phyloP scores from a whole-genome alignment of 2,888 invertebrate species.

The Calameuta pallipes region DNA sequence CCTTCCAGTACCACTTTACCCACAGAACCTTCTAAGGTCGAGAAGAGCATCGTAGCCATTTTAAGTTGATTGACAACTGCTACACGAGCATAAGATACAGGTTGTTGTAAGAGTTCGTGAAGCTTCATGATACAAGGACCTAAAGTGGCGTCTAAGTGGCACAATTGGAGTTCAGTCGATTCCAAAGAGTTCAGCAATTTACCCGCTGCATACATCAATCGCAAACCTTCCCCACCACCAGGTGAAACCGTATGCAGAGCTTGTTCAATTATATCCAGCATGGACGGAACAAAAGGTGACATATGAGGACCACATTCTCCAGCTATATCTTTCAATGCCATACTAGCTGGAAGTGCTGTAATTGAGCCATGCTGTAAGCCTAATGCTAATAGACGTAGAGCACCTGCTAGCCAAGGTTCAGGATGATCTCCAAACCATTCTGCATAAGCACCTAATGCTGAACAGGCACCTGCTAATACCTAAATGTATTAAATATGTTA shows the following conservation, averaged over 20 bases:
- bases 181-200: slow-evolving; percentile 78
- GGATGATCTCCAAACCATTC: slow-evolving; percentile 85
- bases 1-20: slow-evolving; percentile 59
- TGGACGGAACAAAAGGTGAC: slow-evolving; percentile 79
- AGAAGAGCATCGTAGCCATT: slow-evolving; percentile 76
- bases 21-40: slow-evolving; percentile 70
- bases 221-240: slow-evolving; percentile 76
- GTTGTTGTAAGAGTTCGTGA: slow-evolving; percentile 65
- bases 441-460: slow-evolving; percentile 78
- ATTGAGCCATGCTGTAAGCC: slow-evolving; percentile 73
- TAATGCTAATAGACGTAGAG: slow-evolving; percentile 76
- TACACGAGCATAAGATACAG: slow-evolving; percentile 37
- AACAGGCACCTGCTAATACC: slow-evolving; percentile 58
- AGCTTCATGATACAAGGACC: slow-evolving; percentile 76
- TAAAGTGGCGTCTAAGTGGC: slow-evolving; percentile 77
- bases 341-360: slow-evolving; percentile 83
- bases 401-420: slow-evolving; percentile 72
- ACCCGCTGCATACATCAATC: slow-evolving; percentile 83
- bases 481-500: slow-evolving; percentile 17
- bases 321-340: slow-evolving; percentile 89
- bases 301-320: slow-evolving; percentile 83
- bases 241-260: slow-evolving; percentile 70
- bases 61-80: slow-evolving; percentile 74
- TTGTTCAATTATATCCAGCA: slow-evolving; percentile 74
- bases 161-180: slow-evolving; percentile 72